Evolutionary conservation across 2,113 vertebrate species (phyloP), one percentile per base, ranked within the genome.

Genomic region (Emydocephalus ijimae): DNA sequence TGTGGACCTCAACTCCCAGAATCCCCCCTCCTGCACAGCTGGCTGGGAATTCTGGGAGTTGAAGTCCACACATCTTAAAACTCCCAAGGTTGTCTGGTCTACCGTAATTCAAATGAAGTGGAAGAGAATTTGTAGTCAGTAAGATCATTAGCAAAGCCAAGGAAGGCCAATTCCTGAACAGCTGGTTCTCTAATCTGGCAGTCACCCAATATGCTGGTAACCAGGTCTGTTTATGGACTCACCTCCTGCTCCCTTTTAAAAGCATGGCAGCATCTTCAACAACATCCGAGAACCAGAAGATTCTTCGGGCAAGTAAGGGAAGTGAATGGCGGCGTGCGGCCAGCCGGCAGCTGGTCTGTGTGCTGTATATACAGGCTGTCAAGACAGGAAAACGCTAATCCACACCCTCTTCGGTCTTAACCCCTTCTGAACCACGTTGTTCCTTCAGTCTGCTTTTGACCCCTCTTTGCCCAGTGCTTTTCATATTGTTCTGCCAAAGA

Each of bases 321-420:
- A 91, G 91, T 91, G 95, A 95, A 88, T n/a, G 5, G 87, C 39
- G 6, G 87, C 5, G 90, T 91, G 34, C 43, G 0, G 0, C 34
- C 92, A 0, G 0, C 29, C 93, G 29, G 61, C 45, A 14, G 54
- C 24, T 81, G 90, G 89, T 88, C 91, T 95, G 92, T 39, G 50
- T 85, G 88, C 43, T 92, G 74, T 95, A 92, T 45, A 87, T 91
- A 48, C 93, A 92, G 91, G 90, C 90, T 57, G 61, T 88, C 34
- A 92, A 94, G 90, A 94, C 96, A 96, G 94, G 92, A 92, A 96
- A 96, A 96, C 97, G 95, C 96, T 96, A 95, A 43, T n/a, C 81
- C 12, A 5, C 74, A 52, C 92, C 92, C 56, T 45, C 85, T 48
- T 23, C 59, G 64, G 89, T 48, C 48, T 98, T 98, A 98, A 98